Evolutionary conservation across 2,888 invertebrate genomes (phyloP).

Genomic region (Odontocolon sp.): DNA sequence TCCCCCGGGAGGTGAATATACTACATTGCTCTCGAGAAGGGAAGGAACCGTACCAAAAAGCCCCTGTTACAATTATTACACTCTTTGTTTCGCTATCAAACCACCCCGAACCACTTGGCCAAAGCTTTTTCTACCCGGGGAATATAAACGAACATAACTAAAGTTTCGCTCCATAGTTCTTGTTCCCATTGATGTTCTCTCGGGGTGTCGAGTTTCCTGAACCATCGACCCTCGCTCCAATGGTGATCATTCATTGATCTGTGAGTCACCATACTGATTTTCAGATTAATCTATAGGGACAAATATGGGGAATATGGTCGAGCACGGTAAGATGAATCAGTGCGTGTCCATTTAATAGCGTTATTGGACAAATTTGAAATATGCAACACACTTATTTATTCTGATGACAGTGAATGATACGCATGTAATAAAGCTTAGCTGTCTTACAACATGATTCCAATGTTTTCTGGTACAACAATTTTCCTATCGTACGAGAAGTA

Average conservation of each 20-base stretch:
- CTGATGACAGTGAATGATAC: too few relatives aligned
- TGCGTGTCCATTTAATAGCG: too few relatives aligned
- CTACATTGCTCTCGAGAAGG: slow-evolving; percentile 23
- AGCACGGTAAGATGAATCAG: too few relatives aligned
- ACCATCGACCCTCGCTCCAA: slow-evolving; percentile 19
- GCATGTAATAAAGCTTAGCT: too few relatives aligned
- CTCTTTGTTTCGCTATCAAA: slow-evolving; percentile 76
- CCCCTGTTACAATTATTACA: slow-evolving; percentile 74
- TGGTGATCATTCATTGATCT: slow-evolving; percentile 30
- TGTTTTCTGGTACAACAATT: too few relatives aligned
- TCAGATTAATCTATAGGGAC: slow-evolving; percentile 28
- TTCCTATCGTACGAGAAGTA: too few relatives aligned
- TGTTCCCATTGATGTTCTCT: slow-evolving; percentile 20
- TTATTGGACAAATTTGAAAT: too few relatives aligned
- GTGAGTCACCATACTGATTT: slow-evolving; percentile 17
- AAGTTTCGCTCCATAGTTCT: slow-evolving; percentile 35
- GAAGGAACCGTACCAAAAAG: slow-evolving; percentile 32
- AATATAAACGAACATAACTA: slow-evolving; percentile 33
- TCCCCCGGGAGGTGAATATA: slow-evolving; percentile 60
- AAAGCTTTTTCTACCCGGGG: slow-evolving; percentile 56
- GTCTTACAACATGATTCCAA: too few relatives aligned
- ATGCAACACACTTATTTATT: too few relatives aligned
- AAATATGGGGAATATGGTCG: slow-evolving; percentile 37
- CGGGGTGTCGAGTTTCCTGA: slow-evolving; percentile 45
- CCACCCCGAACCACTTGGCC: slow-evolving; percentile 42